Conservation (phyloP, 2,888 invertebrate genomes). For the Ctena decussata region DNA sequence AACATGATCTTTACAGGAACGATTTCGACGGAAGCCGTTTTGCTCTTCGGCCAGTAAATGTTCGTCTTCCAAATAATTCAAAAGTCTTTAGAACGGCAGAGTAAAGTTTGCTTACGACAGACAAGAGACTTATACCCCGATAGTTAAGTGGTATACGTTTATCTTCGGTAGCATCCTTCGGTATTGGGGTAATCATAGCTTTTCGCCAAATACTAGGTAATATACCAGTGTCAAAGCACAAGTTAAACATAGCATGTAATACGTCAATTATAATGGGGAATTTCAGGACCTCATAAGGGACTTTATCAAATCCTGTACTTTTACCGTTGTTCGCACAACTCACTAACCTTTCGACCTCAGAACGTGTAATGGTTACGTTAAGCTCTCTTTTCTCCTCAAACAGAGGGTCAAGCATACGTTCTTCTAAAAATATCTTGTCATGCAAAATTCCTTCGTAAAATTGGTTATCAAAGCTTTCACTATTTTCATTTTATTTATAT, state of each 20-base stretch:
- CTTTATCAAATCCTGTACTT: not conserved
- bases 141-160: conserved; percentile 15
- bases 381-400: not conserved
- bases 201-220: not conserved
- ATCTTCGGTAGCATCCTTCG: not conserved
- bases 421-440: not conserved
- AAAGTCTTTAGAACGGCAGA: not conserved
- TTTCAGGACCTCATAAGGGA: conserved; percentile 13
- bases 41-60: not conserved
- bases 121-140: not conserved
- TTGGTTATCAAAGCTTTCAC: no score
- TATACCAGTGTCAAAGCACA: not conserved
- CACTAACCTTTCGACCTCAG: not conserved
- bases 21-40: not conserved
- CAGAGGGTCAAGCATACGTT: not conserved
- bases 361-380: not conserved
- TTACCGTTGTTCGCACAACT: not conserved
- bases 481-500: no score
- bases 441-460: no score
- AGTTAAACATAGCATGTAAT: not conserved
- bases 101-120: not conserved
- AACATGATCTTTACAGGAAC: not conserved
- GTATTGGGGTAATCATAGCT: conserved; percentile 2
- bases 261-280: not conserved
- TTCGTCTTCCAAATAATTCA: not conserved